A percentile compares a stretch with the other conserved stretches of the same genome.
Conservation (phyloP, 1,140 invertebrate genomes). For the Solenopsis fugax region DNA sequence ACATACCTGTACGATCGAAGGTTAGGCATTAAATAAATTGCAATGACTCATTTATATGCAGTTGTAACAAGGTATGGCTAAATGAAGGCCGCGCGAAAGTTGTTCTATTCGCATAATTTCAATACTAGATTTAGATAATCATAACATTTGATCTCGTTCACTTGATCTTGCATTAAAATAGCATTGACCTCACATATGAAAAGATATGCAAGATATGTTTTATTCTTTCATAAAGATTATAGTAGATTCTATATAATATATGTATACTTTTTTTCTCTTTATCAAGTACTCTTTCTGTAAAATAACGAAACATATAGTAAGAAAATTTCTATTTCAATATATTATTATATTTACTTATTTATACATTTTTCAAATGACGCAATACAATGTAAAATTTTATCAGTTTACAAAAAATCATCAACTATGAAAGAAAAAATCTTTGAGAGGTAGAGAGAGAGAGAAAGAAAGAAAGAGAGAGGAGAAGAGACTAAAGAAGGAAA, state of each 20-base stretch:
- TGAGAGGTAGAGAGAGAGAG: not conserved
- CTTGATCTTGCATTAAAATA: constrained; percentile 37
- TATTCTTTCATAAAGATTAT: not conserved
- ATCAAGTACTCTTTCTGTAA: not conserved
- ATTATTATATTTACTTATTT: constrained; percentile 7
- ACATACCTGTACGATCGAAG: constrained; percentile 14
- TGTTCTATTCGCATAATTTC: constrained; percentile 35
- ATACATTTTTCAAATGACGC: constrained; percentile 12
- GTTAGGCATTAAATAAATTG: constrained; percentile 45
- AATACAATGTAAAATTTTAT: constrained; percentile 35
- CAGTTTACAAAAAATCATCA: constrained; percentile 23
- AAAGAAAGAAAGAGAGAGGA: not conserved
- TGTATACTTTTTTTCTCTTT: too few species aligned
- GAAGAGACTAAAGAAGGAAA: not conserved
- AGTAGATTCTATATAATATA: too few species aligned
- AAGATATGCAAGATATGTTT: not conserved
- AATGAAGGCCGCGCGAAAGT: constrained; percentile 56
- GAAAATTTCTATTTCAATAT: not conserved
- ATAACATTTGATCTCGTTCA: constrained; percentile 42
- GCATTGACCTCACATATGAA: constrained; percentile 32
- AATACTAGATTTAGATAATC: constrained; percentile 9
- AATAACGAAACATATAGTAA: not conserved
- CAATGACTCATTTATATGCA: constrained; percentile 24
- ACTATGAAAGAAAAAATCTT: not conserved
- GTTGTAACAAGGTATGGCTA: not conserved